Conservation (phyloP, 2,113 vertebrate species). For the Dolichallabes microphthalmus region DNA sequence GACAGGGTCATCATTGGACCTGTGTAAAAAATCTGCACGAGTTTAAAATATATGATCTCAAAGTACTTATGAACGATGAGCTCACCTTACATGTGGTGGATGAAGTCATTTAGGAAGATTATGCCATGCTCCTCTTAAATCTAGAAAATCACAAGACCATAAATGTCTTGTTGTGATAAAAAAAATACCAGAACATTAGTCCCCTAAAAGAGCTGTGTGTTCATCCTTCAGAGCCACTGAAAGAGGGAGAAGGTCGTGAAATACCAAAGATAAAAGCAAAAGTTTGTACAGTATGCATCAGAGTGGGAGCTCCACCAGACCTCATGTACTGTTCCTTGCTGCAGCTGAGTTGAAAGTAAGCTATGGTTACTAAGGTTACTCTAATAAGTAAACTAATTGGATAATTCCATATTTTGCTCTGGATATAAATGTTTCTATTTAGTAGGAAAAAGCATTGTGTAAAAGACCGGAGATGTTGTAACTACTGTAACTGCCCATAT, state of each 20-base stretch:
- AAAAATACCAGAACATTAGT: not conserved
- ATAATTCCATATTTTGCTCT: too few species aligned
- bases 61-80: not conserved
- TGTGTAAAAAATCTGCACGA: conserved; percentile 27
- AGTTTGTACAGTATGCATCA: not conserved
- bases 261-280: not conserved
- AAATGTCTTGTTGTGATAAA: not conserved
- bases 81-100: not conserved
- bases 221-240: not conserved
- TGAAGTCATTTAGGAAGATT: not conserved
- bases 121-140: not conserved
- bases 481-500: not conserved
- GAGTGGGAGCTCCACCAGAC: not conserved
- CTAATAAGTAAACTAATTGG: too few species aligned
- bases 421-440: too few species aligned
- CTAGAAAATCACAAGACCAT: not conserved
- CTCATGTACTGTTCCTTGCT: too few species aligned
- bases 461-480: too few species aligned
- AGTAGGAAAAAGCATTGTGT: too few species aligned
- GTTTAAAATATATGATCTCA: not conserved
- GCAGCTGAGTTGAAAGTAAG: too few species aligned
- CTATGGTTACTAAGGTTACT: too few species aligned
- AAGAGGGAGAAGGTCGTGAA: not conserved
- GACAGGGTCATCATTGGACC: conserved; percentile 49
- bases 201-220: not conserved